Evolutionary conservation across 1,140 invertebrate genomes (phyloP), one percentile per base, ranked within the genome.

Genomic region (Vanessa tameamea): DNA sequence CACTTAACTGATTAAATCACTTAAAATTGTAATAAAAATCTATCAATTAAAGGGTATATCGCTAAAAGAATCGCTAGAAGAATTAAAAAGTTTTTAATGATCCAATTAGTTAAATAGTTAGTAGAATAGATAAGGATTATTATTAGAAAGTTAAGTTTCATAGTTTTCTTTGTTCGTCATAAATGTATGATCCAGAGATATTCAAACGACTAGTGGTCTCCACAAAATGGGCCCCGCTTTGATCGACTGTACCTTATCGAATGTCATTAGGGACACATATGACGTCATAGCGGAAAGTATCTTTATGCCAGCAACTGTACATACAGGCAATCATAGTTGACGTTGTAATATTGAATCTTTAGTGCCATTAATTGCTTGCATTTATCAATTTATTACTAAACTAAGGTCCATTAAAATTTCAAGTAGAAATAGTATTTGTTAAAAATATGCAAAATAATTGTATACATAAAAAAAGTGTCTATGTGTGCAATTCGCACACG

Each of bases 201-300:
- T 61, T n/a, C 31, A 37, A 61, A 14, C 20, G 55, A 6, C 57
- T 16, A 20, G 53, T 15, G 31, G 31, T 61, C 6, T 23, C 26
- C 31, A 3, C 57, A 37, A 61, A 61, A 61, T 61, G 57, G 57
- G 57, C 5, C 26, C 23, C 57, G 11, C 13, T 11, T 37, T 61
- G 57, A 61, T 64, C 63, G 53, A 69, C 37, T 61, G 68, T 57
- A 61, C 55, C 57, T 69, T 69, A 69, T 69, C 68, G 57, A 26
- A 20, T 50, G 47, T 48, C 47, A 61, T 61, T 59, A 61, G 13
- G 31, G 57, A 69, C 55, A 48, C 67, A 26, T 61, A 16, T 48
- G 47, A 53, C 37, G 43, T 63, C 63, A 69, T 69, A 50, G 57
- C 68, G 47, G 68, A 69, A 63, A 69, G 55, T 47, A 37, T 12